These are phyloP conservation scores for Tipula helvola DNA, from an alignment of 2,888 invertebrate genomes.

Conservation along the genomic window DNA sequence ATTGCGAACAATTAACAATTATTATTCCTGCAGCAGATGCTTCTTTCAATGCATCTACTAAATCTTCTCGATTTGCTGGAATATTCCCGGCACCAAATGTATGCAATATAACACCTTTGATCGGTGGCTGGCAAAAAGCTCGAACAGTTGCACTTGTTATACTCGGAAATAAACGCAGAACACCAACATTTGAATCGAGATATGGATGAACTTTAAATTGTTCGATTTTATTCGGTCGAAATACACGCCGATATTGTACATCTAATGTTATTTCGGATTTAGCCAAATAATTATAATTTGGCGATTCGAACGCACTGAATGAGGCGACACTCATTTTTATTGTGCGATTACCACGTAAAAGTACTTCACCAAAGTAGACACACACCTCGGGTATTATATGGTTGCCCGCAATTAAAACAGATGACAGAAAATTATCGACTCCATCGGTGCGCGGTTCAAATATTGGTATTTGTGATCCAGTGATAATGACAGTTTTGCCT, in stretches of 20 bases:
- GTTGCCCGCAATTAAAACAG: constrained; percentile 79
- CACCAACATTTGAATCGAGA: constrained; percentile 72
- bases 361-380: constrained; percentile 76
- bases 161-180: constrained; percentile 82
- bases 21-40: constrained; percentile 70
- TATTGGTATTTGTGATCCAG: constrained; percentile 91
- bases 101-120: constrained; percentile 72
- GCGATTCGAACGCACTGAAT: constrained; percentile 41
- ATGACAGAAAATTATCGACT: constrained; percentile 83
- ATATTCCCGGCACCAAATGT: constrained; percentile 92
- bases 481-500: constrained; percentile 84
- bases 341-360: constrained; percentile 71
- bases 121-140: constrained; percentile 63
- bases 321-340: constrained; percentile 30
- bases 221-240: constrained; percentile 45
- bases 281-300: constrained; percentile 74
- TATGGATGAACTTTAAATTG: constrained; percentile 59
- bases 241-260: constrained; percentile 39
- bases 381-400: constrained; percentile 88
- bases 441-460: constrained; percentile 92
- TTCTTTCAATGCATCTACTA: constrained; percentile 54
- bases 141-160: constrained; percentile 66
- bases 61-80: constrained; percentile 66
- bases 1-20: constrained; percentile 87
- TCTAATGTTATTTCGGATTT: constrained; percentile 69